Evolutionary conservation across 1,140 invertebrate species (phyloP), one percentile per base, ranked within the genome.

Genomic region (Pseudomyrmex cubaensis): DNA sequence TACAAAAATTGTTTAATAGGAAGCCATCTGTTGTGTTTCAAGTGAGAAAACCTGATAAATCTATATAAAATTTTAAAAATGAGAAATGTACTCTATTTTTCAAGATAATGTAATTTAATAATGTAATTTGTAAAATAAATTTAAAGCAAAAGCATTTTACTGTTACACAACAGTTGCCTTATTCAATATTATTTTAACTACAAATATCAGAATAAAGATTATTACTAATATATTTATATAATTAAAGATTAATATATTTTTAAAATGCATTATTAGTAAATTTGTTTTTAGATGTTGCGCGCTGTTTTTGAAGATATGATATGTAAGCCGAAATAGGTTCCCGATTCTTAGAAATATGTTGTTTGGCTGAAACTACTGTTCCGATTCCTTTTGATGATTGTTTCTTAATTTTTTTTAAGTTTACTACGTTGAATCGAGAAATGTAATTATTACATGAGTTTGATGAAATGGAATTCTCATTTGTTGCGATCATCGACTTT

Each of bases 321-420:
- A 89, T 25, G 44, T 90, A 92, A 2, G 86, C 62, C 0, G 88
- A 87, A 2, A 85, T 63, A 2, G 87, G 84, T 46, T 91, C 77
- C 12, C 92, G 87, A 77, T 91, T 92, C 52, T 85, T 86, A n/a
- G 64, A 10, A 0, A 92, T 90, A n/a, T 44, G 89, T 54, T 91
- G 78, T 3, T 87, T 86, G 44, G 92, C 92, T 1, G 52, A 83
- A 22, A 35, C 2, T 22, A 59, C 59, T 0, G 56, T 48, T 0
- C n/a, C 0, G 15, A 13, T 20, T 22, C 83, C 85, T 44, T 83
- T 83, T 5, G 56, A n/a, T 2, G 48, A 4, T 25, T 80, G 70
- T 44, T 89, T 90, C 9, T 66, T 86, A 0, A 66, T 8, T 25
- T 90, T 90, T 2, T 86, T 15, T 17, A 93, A 12, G 54, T 89